Base-by-base conservation (phyloP, 1,140 invertebrate species). In the Arion vulgaris region DNA sequence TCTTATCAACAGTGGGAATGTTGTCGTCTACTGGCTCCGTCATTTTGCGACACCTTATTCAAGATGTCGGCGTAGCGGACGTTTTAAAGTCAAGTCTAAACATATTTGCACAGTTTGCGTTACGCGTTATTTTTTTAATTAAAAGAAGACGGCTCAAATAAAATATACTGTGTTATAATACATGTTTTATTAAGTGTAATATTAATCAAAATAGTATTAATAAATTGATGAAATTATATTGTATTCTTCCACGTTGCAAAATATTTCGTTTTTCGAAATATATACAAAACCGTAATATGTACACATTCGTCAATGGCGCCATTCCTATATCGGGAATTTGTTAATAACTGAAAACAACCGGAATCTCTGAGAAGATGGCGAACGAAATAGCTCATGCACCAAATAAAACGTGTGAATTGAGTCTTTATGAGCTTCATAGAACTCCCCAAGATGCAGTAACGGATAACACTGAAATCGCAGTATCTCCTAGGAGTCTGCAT, bases 351-450 rank as follows among this genome's bases (percentile, higher is more conserved):
- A 66, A 66, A 66, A 32, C 17, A 66, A 66, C 62, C n/a, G 62
- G n/a, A 32, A 66, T 26, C 23, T 7, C 9, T 23, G 51, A 15
- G 17, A 73, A 73, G 85, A 91, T 91, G 91, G 89, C 91, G 85
- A 91, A 89, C 86, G 91, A 92, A 86, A 87, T 89, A 19, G 86
- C 89, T 68, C 90, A 92, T 81, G 88, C 90, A 62, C 90, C 91
- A 5, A 98, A 97, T 91, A 99, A 99, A 95, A 98, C 96, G 83
- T 99, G 98, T 98, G 98, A 99, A 93, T 94, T 99, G 82, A 98
- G 96, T 57, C 93, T 98, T 32, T 99, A 99, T 93, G 98, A 99
- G 91, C 93, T 98, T 2, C 96, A 99, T 90, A 94, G 98, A 51
- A 97, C 96, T 7, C 97, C 98, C 0, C 96, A 97, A 91, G 95